Conservation (phyloP, 2,113 vertebrate species). For the Rhabdomys dilectus region DNA sequence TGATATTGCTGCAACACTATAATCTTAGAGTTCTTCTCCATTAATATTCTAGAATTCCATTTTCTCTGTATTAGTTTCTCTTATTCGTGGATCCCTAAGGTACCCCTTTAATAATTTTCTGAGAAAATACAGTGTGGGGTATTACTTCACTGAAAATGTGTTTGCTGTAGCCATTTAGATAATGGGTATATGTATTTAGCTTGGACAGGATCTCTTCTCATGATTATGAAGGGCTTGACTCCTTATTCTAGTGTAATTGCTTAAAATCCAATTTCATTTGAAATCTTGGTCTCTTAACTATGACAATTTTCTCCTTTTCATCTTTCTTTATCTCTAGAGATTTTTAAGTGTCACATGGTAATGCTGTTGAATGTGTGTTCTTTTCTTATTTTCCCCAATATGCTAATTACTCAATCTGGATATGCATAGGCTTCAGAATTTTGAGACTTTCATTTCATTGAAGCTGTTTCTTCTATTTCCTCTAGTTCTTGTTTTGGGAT, state of each 20-base stretch:
- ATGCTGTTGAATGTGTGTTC: neutral
- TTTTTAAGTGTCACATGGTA: neutral
- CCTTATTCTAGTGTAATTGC: neutral
- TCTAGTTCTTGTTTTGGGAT: neutral
- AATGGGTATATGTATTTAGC: neutral
- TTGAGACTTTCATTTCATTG: neutral
- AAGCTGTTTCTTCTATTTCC: neutral
- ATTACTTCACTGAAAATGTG: neutral
- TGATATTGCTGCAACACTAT: neutral
- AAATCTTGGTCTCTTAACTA: neutral
- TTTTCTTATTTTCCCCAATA: neutral
- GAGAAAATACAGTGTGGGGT: neutral
- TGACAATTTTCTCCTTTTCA: neutral
- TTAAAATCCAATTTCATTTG: conserved; percentile 41
- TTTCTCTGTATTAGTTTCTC: neutral
- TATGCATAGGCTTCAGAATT: neutral
- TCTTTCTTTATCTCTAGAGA: neutral
- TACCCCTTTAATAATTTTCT: neutral
- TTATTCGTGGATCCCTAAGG: neutral
- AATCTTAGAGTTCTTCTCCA: neutral
- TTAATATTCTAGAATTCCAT: neutral
- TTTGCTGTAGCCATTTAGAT: neutral
- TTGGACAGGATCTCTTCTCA: conserved; percentile 1
- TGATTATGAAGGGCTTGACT: neutral
- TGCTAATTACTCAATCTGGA: neutral